These are phyloP conservation scores for Enteromius paludinosus DNA, from an alignment of 2,797 vertebrate species.

Conservation along the genomic window DNA sequence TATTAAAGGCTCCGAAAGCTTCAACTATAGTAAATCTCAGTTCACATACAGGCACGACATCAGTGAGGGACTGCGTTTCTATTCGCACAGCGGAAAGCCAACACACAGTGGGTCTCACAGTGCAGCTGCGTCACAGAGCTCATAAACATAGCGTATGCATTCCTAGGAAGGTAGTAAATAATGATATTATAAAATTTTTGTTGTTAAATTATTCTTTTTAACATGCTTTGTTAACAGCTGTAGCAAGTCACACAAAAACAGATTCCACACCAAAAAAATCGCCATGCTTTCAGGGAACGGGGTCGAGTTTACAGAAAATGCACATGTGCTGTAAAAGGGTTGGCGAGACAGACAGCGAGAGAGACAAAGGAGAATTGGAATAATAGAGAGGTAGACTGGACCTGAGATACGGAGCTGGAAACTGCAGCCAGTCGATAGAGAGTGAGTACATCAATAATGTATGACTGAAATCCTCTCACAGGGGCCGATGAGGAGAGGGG, in stretches of 20 bases:
- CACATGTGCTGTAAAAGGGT: background rate
- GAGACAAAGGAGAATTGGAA: conserved; percentile 35
- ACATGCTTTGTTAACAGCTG: background rate
- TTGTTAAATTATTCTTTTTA: background rate
- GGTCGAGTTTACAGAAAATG: conserved; percentile 33
- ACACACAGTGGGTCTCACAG: conserved; percentile 4
- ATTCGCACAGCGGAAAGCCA: background rate
- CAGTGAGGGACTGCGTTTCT: background rate
- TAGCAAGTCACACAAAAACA: background rate
- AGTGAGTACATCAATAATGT: conserved; percentile 73
- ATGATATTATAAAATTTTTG: background rate
- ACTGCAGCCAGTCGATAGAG: conserved; percentile 75
- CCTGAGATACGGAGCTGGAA: conserved; percentile 65
- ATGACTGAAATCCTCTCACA: conserved; percentile 55
- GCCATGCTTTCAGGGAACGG: background rate
- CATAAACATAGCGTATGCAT: background rate
- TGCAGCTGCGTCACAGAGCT: conserved; percentile 20
- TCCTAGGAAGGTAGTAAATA: background rate
- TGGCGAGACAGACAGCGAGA: conserved; percentile 18
- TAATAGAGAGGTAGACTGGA: conserved; percentile 38
- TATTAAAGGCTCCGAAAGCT: conserved; percentile 29
- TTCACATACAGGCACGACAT: background rate
- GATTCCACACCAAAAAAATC: conserved; percentile 4
- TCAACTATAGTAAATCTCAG: conserved; percentile 1
- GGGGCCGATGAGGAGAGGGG: conserved; percentile 8